These are phyloP conservation scores for Cylas formicarius DNA, from an alignment of 1,140 invertebrate genomes.

Conservation along the genomic window DNA sequence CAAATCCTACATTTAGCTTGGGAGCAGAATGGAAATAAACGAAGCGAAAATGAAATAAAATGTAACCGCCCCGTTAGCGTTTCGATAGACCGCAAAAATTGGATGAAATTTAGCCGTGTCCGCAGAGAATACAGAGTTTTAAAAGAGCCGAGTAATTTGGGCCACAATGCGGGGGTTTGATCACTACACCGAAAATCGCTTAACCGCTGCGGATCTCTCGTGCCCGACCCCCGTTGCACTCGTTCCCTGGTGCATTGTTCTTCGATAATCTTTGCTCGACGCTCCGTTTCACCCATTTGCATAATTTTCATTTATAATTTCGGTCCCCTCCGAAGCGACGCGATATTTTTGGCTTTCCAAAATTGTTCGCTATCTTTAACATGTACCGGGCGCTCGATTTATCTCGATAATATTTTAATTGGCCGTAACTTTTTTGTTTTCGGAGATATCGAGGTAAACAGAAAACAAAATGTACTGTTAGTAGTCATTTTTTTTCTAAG, in stretches of 20 bases:
- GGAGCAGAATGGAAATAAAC: too few species aligned
- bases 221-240: slow-evolving; percentile 8
- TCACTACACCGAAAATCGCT: slow-evolving; percentile 29
- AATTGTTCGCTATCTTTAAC: too few species aligned
- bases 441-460: too few species aligned
- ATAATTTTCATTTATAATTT: slow-evolving; percentile 25
- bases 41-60: too few species aligned
- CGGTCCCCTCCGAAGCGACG: background rate
- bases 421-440: slow-evolving; percentile 5
- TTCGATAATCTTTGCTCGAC: slow-evolving; percentile 23
- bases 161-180: slow-evolving; percentile 23
- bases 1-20: too few species aligned
- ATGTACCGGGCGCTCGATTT: slow-evolving; percentile 6
- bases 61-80: too few species aligned
- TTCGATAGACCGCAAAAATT: too few species aligned
- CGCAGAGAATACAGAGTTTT: slow-evolving; percentile 9
- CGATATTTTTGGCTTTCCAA: background rate
- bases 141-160: slow-evolving; percentile 24
- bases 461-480: slow-evolving; percentile 11
- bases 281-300: slow-evolving; percentile 23
- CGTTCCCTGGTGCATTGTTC: slow-evolving; percentile 18
- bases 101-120: too few species aligned
- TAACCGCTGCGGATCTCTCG: slow-evolving; percentile 18
- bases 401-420: slow-evolving; percentile 5
- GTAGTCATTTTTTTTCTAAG: slow-evolving; percentile 5